These are phyloP conservation scores for Exephanes ischioxanthus DNA, from an alignment of 2,888 invertebrate genomes.

Conservation along the genomic window DNA sequence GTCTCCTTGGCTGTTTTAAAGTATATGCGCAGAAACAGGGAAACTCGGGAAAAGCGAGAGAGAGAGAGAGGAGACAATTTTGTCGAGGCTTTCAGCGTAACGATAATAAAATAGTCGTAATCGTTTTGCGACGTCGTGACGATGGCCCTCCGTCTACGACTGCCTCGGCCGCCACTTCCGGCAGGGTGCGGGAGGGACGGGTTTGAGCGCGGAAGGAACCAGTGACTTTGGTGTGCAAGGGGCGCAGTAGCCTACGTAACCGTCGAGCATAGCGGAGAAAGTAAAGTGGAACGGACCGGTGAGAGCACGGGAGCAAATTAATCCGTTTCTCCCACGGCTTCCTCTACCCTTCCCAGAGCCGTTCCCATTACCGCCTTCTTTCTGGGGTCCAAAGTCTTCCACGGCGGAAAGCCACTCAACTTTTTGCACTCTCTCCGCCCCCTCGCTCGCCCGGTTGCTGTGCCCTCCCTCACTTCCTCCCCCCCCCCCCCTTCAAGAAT, in stretches of 20 bases:
- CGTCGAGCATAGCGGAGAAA: conserved; percentile 47
- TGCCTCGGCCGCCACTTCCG: conserved; percentile 39
- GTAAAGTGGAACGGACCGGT: conserved; percentile 64
- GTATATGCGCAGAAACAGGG: not conserved
- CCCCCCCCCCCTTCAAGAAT: conserved; percentile 16
- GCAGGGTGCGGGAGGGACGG: not conserved
- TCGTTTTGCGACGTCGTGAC: conserved; percentile 58
- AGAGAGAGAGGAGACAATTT: conserved; percentile 30
- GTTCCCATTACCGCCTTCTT: conserved; percentile 69
- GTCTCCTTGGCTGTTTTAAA: not conserved
- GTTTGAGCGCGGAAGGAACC: conserved; percentile 45
- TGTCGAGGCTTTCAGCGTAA: conserved; percentile 55
- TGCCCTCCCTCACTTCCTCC: conserved; percentile 1
- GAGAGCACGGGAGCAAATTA: conserved; percentile 75
- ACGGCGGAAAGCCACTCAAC: conserved; percentile 75
- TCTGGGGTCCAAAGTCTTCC: conserved; percentile 68
- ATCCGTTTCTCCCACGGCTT: conserved; percentile 75
- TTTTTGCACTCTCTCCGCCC: conserved; percentile 69
- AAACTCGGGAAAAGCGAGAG: not conserved
- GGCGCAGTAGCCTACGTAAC: conserved; percentile 11
- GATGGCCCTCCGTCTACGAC: conserved; percentile 28
- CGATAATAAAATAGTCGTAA: conserved; percentile 66
- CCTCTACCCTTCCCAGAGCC: conserved; percentile 43
- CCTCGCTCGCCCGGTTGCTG: not conserved
- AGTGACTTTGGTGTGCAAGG: conserved; percentile 30